Base-by-base conservation (phyloP, 2,113 vertebrate genomes). In the Percina caprodes region DNA sequence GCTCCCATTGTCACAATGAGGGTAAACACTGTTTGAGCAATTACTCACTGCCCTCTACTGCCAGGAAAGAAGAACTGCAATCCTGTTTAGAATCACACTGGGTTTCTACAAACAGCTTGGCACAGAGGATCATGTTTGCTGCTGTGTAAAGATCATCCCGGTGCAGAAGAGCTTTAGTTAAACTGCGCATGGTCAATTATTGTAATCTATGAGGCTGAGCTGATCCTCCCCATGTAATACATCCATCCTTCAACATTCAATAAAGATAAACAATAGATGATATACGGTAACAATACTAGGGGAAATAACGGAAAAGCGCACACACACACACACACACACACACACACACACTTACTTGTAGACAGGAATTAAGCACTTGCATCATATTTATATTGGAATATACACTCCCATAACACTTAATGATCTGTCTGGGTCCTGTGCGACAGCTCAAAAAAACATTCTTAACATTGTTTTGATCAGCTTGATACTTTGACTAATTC, bases 1-100 rank as follows among this genome's bases (percentile, higher is more conserved):
- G 83, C 90, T 87, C 91, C 91, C 66, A 78, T 80, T 35, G 90
- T 83, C 65, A 33, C 21, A 24, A 23, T 0, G 48, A 77, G 69
- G 33, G 79, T 8, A 23, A 6, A 3, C 6, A 45, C 2, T 42
- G 13, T 2, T 74, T 80, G 6, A 15, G 55, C 61, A 5, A 59
- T 45, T 21, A 46, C 13, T 79, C 24, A 77, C 77, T 92, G 90
- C 88, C 89, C 83, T 91, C 93, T 92, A 42, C 19, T 86, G 92
- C 5, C 58, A 14, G 9, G 5, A 73, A 10, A 13, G 0, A 0
- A 13, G 26, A 88, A 88, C 51, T 88, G 71, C 84, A 82, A 1
- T 8, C 48, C 15, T 35, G n/a, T 63, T 58, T 15, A 46, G 65
- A 71, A 21, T 33, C 59, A 72, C n/a, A 10, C 46, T 56, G 62